These are phyloP conservation scores for Meloidogyne exigua DNA, from an alignment of 1,140 invertebrate genomes.

Conservation along the genomic window DNA sequence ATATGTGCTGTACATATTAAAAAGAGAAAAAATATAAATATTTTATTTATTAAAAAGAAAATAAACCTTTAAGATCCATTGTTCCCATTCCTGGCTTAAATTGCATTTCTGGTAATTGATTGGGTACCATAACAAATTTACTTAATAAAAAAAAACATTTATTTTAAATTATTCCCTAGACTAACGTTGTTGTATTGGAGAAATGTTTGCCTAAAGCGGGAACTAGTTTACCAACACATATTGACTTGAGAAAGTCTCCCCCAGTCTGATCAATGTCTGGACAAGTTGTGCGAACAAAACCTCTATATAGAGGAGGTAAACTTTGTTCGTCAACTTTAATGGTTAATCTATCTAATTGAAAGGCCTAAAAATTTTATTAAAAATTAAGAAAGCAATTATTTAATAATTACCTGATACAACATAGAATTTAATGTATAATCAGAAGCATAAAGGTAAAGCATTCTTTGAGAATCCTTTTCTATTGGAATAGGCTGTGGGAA, in stretches of 20 bases:
- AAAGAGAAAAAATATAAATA: background rate
- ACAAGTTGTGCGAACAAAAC: conserved; percentile 59
- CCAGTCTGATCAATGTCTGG: conserved; percentile 17
- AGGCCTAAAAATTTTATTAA: conserved; percentile 34
- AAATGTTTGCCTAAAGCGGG: conserved; percentile 53
- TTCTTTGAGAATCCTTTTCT: conserved; percentile 53
- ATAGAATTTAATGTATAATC: conserved; percentile 62
- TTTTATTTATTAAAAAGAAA: background rate
- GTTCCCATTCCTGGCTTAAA: conserved; percentile 55
- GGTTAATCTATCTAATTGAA: conserved; percentile 55
- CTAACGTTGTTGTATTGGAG: conserved; percentile 58
- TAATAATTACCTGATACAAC: conserved; percentile 48
- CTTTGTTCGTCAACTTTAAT: conserved; percentile 51
- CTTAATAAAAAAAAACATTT: too few relatives aligned
- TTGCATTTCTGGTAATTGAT: conserved; percentile 53
- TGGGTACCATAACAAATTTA: conserved; percentile 58
- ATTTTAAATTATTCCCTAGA: background rate
- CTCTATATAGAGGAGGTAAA: conserved; percentile 50
- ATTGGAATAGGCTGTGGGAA: conserved; percentile 48
- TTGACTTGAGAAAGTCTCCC: conserved; percentile 46
- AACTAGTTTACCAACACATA: conserved; percentile 60
- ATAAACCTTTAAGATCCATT: conserved; percentile 55
- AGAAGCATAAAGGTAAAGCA: conserved; percentile 62
- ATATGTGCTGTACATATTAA: conserved; percentile 54
- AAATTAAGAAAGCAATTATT: background rate